Base-by-base conservation (phyloP, 2,888 invertebrate genomes). In the Heterodera filipjevi region DNA sequence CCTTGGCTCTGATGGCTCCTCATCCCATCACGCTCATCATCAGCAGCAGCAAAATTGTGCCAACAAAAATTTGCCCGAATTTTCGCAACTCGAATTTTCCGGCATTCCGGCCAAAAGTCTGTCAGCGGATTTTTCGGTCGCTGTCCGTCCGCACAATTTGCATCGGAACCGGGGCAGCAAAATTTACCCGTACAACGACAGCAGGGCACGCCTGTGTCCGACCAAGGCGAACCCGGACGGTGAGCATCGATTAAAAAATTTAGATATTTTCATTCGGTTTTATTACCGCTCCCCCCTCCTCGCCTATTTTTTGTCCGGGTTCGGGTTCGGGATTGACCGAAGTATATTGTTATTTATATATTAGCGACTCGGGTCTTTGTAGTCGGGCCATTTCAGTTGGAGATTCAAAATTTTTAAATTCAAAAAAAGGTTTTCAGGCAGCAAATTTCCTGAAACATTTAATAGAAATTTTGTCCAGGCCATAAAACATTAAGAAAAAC, bases 101-200 rank as follows among this genome's bases (percentile, higher is more conserved):
- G 79, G 80, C 32, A 82, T 82, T 64, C 82, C 82, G n/a, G 76
- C 66, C 16, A 82, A 78, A 49, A 49, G 82, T 27, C 66, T 77
- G 16, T 83, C 83, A 0, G 82, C 82, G 1, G 82, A 81, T n/a
- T 77, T 46, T 77, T 44, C 77, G 8, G 72, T 66, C 1, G 53
- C 71, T 16, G 32, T 77, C 30, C 71, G 44, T 6, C 19, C 66
- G 35, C 32, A 66, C 59, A 66, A 76, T 30, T 68, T 80, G 81
- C 53, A 53, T 12, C 77, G 82, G 19, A 84, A 85, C 72, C 78
- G 92, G 85, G 92, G 92, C 87, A 92, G 92, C 80, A 93, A 94
- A 89, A 93, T 94, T 84, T 91, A 95, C 82, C 96, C 96, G 0
- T 96, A 96, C 89, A 95, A 95, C 87, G 94, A 95, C 88, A 95